phyloP scores from a whole-genome alignment of 2,113 vertebrate genomes.

The Mastomys natalensis region DNA sequence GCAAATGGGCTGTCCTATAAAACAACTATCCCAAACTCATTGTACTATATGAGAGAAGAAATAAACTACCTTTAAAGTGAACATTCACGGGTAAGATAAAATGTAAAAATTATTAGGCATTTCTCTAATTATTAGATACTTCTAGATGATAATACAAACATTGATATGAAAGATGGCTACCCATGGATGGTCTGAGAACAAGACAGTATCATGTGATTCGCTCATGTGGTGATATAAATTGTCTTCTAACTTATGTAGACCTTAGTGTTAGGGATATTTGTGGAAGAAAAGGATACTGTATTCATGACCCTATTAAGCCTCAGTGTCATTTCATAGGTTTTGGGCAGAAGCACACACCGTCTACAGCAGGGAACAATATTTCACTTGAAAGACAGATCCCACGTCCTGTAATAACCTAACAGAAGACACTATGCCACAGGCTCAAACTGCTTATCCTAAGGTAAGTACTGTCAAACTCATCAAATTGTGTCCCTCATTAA shows the following conservation, averaged over 20 bases:
- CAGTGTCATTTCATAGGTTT: not conserved
- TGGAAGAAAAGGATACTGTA: not conserved
- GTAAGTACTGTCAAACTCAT: not conserved
- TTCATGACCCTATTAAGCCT: not conserved
- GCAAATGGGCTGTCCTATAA: not conserved
- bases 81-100: not conserved
- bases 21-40: slow-evolving; percentile 37
- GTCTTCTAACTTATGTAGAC: not conserved
- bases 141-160: not conserved
- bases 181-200: not conserved
- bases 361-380: not conserved
- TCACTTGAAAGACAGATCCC: not conserved
- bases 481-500: not conserved
- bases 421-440: not conserved
- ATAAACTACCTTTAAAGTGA: not conserved
- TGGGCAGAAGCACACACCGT: not conserved
- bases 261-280: not conserved
- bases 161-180: not conserved
- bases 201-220: not conserved
- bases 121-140: not conserved
- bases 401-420: not conserved
- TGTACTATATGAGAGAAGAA: not conserved
- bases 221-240: not conserved
- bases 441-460: not conserved
- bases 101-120: not conserved